A percentile compares a stretch with the other conserved stretches of the same genome.
Conservation (phyloP, 1,140 invertebrate genomes). For the Brachionus asplanchnoidis region DNA sequence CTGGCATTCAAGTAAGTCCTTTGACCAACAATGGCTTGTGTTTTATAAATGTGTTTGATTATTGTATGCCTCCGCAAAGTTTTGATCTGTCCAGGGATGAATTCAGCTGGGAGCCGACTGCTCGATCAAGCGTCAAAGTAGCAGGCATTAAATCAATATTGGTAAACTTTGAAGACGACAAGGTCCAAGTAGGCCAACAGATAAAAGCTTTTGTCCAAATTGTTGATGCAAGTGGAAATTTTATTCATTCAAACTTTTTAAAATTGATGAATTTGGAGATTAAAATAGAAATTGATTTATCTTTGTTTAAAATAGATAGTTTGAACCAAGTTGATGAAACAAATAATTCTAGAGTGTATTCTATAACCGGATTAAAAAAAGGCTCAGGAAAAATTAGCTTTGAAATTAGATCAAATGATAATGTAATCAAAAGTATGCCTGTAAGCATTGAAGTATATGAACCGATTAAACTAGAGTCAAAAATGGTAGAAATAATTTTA, state of each 20-base stretch:
- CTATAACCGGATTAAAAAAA: neutral
- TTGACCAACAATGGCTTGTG: neutral
- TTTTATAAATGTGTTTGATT: neutral
- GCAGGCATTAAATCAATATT: neutral
- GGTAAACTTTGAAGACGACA: constrained; percentile 15
- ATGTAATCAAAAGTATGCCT: neutral
- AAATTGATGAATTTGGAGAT: constrained; percentile 8
- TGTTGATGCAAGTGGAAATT: neutral
- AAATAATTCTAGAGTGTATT: neutral
- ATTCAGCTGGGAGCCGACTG: neutral
- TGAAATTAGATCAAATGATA: neutral
- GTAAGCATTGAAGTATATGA: neutral
- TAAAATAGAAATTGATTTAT: neutral
- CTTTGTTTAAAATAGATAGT: neutral
- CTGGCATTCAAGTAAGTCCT: neutral
- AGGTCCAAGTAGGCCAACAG: neutral
- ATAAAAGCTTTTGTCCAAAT: constrained; percentile 23
- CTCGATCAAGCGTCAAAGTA: neutral
- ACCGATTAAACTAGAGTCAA: neutral
- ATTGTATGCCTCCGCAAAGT: constrained; percentile 1
- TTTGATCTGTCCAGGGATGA: neutral
- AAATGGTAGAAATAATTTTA: neutral
- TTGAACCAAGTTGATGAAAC: neutral
- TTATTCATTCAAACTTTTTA: constrained; percentile 14
- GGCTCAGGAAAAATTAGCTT: neutral